Evolutionary conservation across 1,140 invertebrate genomes (phyloP), one percentile per base, ranked within the genome.

Genomic region (Belonocnema kinseyi): DNA sequence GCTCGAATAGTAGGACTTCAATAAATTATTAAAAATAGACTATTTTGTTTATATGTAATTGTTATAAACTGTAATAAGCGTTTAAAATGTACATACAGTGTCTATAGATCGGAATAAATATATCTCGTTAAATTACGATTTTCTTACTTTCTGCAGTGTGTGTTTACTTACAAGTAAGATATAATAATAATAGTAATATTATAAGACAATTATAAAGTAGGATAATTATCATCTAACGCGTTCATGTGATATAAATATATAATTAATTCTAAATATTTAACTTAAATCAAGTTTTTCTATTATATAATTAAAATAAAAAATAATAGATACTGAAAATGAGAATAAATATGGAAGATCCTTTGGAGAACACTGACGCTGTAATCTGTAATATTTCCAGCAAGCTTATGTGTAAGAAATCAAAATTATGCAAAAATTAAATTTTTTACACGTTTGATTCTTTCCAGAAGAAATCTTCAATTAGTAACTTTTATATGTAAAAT

Each of bases 1-100:
- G 91, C 92, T 19, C 90, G 89, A 77, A 46, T 94, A 6, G 85
- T 94, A 33, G 93, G 93, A n/a, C 86, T 94, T 3, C 88, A 90
- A 72, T 91, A 73, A 80, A 79, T 70, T 13, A 10, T 54, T n/a
- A n/a, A 12, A 61, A 14, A 40, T 14, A 8, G 75, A 75, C 3
- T 14, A 26, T 21, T 33, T 26, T 11, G 7, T 19, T 56, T 56
- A 19, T 21, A 61, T 61, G 19, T 21, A 21, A 21, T 61, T 26
- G 14, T 61, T 61, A 21, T 61, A 26, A 61, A 61, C 21, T 61
- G 21, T 61, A 21, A 61, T 61, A 61, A 58, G 58, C 16, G 58
- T 61, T 33, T 33, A 61, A 61, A 61, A 61, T 61, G 58, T 61
- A 61, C 58, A 61, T 61, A 61, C 58, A 61, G 58, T 61, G 58